Conservation (phyloP, 2,797 vertebrate species). For the Rhynchotus rufescens region DNA sequence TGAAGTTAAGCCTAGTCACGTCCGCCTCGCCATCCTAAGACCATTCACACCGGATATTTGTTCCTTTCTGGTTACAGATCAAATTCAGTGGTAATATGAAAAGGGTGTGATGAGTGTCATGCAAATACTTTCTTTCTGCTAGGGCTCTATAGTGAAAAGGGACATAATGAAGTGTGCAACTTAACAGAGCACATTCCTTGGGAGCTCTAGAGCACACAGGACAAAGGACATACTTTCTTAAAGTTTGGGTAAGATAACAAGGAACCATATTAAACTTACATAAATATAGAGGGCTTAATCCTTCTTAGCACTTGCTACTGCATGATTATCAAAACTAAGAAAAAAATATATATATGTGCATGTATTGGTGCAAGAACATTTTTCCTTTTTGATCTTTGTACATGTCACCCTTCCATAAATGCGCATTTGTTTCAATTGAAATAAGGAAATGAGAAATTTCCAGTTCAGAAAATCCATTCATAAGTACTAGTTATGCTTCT, state of each 20-base stretch:
- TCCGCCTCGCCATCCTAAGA: not conserved
- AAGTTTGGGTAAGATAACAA: conserved; percentile 40
- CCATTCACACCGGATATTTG: not conserved
- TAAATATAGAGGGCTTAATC: not conserved
- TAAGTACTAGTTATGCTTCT: not conserved
- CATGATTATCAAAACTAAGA: not conserved
- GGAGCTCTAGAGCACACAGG: not conserved
- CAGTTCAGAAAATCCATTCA: not conserved
- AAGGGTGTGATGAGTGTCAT: conserved; percentile 20
- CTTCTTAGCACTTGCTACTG: not conserved
- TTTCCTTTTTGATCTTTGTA: not conserved
- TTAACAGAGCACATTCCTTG: not conserved
- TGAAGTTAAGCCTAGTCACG: not conserved
- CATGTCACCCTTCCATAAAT: not conserved
- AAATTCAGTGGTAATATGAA: not conserved
- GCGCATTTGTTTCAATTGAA: not conserved
- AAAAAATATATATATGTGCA: not conserved
- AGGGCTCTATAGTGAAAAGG: not conserved
- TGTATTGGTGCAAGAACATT: not conserved
- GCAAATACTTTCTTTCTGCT: conserved; percentile 66
- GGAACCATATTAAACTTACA: not conserved
- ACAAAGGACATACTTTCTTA: not conserved
- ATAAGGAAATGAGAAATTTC: conserved; percentile 8
- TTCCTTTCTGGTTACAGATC: not conserved
- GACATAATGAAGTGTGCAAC: not conserved